Conservation (phyloP, 2,113 vertebrate genomes). For the Microcebus ravelobensis region DNA sequence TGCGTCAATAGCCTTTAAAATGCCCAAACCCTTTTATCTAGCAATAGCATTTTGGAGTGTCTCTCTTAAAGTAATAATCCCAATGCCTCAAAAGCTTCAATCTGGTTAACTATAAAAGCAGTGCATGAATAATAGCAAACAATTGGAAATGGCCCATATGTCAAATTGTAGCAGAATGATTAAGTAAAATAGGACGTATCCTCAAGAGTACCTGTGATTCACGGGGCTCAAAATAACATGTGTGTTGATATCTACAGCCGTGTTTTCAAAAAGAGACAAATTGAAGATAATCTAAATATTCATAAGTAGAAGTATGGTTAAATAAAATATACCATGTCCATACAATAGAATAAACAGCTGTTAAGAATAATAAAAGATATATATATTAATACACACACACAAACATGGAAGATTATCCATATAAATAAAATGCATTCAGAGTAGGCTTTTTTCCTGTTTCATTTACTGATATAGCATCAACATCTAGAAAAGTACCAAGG, state of each 20-base stretch:
- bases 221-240: not conserved
- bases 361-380: not conserved
- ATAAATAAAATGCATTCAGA: not conserved
- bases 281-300: not conserved
- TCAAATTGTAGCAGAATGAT: not conserved
- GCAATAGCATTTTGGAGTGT: not conserved
- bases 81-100: not conserved
- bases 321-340: not conserved
- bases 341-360: not conserved
- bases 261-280: not conserved
- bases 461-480: not conserved
- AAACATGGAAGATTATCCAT: not conserved
- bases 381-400: too few species aligned
- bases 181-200: not conserved
- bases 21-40: not conserved
- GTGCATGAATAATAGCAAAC: not conserved
- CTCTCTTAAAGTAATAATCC: not conserved
- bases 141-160: not conserved
- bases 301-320: not conserved
- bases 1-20: not conserved
- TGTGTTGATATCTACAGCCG: not conserved
- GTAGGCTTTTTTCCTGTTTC: not conserved
- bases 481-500: not conserved
- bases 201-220: not conserved
- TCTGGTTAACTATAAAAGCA: not conserved